phyloP scores from a whole-genome alignment of 2,113 vertebrate genomes.

The Pollimyrus isidori region DNA sequence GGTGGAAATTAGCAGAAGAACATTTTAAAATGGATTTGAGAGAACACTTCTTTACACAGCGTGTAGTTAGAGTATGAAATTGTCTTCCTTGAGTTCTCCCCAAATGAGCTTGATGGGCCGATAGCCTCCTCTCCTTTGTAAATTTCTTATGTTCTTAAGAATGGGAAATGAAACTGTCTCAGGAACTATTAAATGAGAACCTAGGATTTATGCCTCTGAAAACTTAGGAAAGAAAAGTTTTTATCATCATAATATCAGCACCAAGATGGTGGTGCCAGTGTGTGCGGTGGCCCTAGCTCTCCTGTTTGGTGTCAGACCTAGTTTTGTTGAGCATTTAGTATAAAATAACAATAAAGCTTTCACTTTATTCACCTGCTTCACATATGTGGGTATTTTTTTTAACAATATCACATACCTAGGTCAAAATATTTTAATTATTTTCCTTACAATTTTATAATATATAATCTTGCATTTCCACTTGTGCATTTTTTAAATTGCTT shows the following conservation, averaged over 20 bases:
- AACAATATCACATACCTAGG: background rate
- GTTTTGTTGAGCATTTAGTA: background rate
- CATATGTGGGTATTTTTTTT: background rate
- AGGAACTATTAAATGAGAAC: background rate
- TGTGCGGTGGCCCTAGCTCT: background rate
- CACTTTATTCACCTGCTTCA: background rate
- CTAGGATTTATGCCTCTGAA: background rate
- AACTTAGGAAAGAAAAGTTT: background rate
- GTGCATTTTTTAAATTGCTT: background rate
- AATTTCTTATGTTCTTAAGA: no score
- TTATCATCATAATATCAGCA: background rate
- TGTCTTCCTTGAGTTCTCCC: no score
- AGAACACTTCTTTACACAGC: no score
- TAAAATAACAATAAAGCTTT: background rate
- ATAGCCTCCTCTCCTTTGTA: no score
- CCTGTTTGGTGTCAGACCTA: background rate
- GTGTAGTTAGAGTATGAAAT: no score
- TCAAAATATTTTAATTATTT: background rate
- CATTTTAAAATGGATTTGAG: no score
- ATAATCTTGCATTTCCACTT: background rate
- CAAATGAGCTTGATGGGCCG: no score
- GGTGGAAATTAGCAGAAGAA: no score
- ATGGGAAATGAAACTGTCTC: background rate
- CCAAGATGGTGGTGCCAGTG: background rate
- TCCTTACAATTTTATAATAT: background rate